These are phyloP conservation scores for Acrobasis suavella DNA, from an alignment of 2,888 invertebrate genomes.

Conservation along the genomic window DNA sequence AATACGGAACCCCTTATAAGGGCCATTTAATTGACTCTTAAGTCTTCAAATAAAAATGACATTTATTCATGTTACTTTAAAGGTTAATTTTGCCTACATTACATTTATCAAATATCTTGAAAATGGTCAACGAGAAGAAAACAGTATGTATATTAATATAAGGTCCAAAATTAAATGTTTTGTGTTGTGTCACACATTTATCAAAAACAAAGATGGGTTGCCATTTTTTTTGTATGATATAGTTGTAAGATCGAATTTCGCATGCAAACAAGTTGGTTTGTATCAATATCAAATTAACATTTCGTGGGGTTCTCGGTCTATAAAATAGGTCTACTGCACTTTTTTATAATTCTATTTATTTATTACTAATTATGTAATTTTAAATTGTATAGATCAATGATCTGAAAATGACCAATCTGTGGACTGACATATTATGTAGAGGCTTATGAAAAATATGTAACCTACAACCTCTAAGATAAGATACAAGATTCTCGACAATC, in stretches of 20 bases:
- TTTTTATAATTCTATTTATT: too few species aligned
- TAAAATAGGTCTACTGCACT: too few species aligned
- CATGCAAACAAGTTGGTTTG: neutral
- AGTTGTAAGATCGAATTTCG: slow-evolving; percentile 16
- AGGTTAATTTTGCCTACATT: slow-evolving; percentile 3
- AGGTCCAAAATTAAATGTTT: neutral
- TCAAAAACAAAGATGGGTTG: neutral
- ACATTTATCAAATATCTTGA: neutral
- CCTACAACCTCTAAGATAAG: too few species aligned
- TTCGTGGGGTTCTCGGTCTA: too few species aligned
- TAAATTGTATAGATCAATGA: too few species aligned
- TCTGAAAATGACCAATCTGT: too few species aligned
- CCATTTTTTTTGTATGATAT: neutral
- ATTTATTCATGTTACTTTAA: neutral
- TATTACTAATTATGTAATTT: too few species aligned
- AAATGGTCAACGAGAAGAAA: neutral
- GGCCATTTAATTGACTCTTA: slow-evolving; percentile 3
- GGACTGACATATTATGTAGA: too few species aligned
- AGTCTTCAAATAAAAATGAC: neutral
- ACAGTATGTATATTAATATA: neutral
- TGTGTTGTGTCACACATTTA: neutral
- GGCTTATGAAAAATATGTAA: too few species aligned
- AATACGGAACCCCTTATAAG: slow-evolving; percentile 18
- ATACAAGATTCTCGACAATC: too few species aligned
- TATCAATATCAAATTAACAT: too few species aligned